Base-by-base conservation (phyloP, 2,113 vertebrate genomes). In the Nibea albiflora region DNA sequence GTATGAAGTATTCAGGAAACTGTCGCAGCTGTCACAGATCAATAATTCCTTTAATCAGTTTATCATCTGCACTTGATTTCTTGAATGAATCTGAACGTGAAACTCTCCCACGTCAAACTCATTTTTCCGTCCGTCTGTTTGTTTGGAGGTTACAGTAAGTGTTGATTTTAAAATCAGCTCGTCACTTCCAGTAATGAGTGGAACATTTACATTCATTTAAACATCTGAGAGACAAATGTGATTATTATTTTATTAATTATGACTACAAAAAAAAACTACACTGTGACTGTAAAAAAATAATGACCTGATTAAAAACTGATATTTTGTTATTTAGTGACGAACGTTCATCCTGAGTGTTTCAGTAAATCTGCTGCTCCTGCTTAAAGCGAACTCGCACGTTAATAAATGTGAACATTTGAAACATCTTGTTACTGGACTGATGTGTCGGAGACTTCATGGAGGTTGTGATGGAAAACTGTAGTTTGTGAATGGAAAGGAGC, bases 391-490 rank as follows among this genome's bases (percentile, higher is more conserved):
- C 35, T 35, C 6, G 35, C 28, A 28, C 28, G 28, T 28, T 28
- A 28, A 31, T 31, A 31, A 31, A 31, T 31, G 31, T 31, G 28
- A 31, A 31, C 28, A 31, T 31, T 31, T 31, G 31, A 31, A 31
- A 31, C 31, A 31, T 31, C 31, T 31, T 5, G 5, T 31, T 31
- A 31, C 31, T 31, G 31, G 5, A 31, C 31, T 5, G 31, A 31
- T 31, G 31, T 58, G 56, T 26, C 7, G 9, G 44, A 66, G 46
- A 52, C 10, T 28, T 20, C 31, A 31, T 31, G 31, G 31, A 31
- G 8, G 26, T 39, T 56, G 35, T 44, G 68, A 70, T 56, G 68
- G 67, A 69, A 54, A 69, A 8, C 44, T n/a, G n/a, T n/a, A n/a
- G n/a, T 68, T n/a, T 68, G 4, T 54, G 26, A 49, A 49, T 52